These are phyloP conservation scores for Maniola hyperantus DNA, from an alignment of 2,888 invertebrate species.

Conservation along the genomic window DNA sequence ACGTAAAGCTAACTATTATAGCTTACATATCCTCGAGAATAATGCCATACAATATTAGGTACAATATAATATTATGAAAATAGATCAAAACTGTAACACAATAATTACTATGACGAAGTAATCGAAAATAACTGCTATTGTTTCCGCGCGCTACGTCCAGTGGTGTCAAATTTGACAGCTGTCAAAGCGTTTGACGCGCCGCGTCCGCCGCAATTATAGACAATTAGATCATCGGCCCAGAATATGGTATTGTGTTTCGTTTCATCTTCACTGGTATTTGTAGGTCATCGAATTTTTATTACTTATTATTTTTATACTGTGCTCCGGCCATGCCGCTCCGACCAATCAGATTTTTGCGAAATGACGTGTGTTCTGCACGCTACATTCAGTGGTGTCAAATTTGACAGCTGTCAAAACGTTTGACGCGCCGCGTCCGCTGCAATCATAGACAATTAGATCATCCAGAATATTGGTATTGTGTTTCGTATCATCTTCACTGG, in stretches of 20 bases:
- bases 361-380: constrained; percentile 17
- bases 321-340: too few relatives aligned
- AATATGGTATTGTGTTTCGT: constrained; percentile 13
- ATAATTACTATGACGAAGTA: constrained; percentile 3
- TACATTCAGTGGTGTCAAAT: constrained; percentile 30
- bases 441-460: constrained; percentile 39
- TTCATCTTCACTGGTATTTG: background rate
- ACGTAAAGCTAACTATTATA: too few relatives aligned
- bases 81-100: constrained; percentile 13
- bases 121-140: constrained; percentile 24
- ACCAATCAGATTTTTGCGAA: too few relatives aligned
- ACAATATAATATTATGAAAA: background rate
- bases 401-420: constrained; percentile 42
- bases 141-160: constrained; percentile 14
- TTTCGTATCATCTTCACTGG: background rate
- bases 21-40: too few relatives aligned
- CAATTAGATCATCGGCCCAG: constrained; percentile 37
- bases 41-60: too few relatives aligned
- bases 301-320: background rate
- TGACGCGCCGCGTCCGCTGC: constrained; percentile 40
- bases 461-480: constrained; percentile 22
- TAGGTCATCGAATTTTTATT: background rate
- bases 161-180: constrained; percentile 41
- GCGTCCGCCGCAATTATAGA: constrained; percentile 38
- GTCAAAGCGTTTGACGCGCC: constrained; percentile 41